Evolutionary conservation across 1,140 invertebrate genomes (phyloP).

Genomic region (Drosophila mayri): DNA sequence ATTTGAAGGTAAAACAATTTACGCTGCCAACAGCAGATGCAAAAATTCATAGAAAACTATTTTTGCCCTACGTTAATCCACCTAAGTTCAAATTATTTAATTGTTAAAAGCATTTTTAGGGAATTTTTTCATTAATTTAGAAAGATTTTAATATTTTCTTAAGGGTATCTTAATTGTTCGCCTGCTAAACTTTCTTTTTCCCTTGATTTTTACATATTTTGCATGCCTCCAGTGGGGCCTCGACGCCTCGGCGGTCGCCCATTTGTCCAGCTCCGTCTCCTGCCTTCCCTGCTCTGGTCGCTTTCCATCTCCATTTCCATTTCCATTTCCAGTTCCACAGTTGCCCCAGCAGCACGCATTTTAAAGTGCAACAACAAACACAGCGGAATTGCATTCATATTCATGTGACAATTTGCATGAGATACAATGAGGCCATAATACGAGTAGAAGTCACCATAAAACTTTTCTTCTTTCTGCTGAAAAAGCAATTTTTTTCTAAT

Average conservation of each 20-base stretch:
- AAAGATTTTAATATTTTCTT: no score
- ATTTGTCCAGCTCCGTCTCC: conserved; percentile 41
- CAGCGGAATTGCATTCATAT: conserved; percentile 48
- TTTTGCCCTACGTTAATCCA: background rate
- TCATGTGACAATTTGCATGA: conserved; percentile 56
- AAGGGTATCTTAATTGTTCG: conserved; percentile 8
- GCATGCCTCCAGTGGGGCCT: conserved; percentile 42
- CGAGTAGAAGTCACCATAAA: conserved; percentile 38
- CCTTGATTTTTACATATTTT: conserved; percentile 35
- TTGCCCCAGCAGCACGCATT: conserved; percentile 43
- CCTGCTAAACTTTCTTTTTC: conserved; percentile 15
- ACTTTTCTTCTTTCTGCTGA: conserved; percentile 30
- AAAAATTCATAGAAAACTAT: background rate
- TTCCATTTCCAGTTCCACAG: conserved; percentile 34
- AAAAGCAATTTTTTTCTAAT: conserved; percentile 48
- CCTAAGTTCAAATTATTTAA: background rate
- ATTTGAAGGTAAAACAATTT: background rate
- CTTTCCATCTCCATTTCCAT: conserved; percentile 17
- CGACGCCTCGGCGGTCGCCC: conserved; percentile 44
- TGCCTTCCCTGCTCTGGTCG: background rate
- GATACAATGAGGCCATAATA: conserved; percentile 54
- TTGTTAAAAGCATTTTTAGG: background rate
- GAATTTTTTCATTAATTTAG: background rate
- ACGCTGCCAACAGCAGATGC: background rate
- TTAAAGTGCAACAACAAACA: conserved; percentile 35